phyloP scores from a whole-genome alignment of 1,140 invertebrate genomes.

The Capitella teleta region DNA sequence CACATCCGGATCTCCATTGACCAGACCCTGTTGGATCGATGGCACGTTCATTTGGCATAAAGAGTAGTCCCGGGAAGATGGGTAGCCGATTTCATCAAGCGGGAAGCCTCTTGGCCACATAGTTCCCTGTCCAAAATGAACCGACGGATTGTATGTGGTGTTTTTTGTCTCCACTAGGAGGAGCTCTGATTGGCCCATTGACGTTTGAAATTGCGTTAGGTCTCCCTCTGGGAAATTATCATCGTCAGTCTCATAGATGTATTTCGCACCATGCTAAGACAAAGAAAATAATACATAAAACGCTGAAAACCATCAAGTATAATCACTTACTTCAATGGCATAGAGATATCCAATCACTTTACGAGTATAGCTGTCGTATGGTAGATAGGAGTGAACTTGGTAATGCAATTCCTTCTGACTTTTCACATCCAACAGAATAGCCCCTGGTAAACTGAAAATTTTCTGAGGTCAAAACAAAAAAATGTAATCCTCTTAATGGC shows the following conservation, averaged over 20 bases:
- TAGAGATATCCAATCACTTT: conserved; percentile 23
- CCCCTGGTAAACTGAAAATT: conserved; percentile 9
- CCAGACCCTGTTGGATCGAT: conserved; percentile 31
- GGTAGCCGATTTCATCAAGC: conserved; percentile 18
- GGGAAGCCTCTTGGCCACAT: conserved; percentile 34
- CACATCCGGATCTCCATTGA: conserved; percentile 36
- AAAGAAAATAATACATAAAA: background rate
- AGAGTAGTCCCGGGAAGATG: conserved; percentile 5
- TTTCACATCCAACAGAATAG: conserved; percentile 16
- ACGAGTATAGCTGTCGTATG: conserved; percentile 18
- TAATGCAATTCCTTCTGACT: conserved; percentile 15
- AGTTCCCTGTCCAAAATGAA: conserved; percentile 27
- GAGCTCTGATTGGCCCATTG: background rate
- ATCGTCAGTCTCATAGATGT: conserved; percentile 37
- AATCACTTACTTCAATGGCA: conserved; percentile 16
- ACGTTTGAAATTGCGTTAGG: conserved; percentile 11
- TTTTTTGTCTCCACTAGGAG: conserved; percentile 7
- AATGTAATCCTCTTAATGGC: background rate
- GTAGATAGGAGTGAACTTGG: conserved; percentile 8
- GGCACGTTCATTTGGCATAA: conserved; percentile 13
- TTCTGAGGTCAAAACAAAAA: background rate
- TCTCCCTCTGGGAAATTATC: conserved; percentile 24
- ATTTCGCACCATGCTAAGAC: conserved; percentile 23
- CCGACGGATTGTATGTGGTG: conserved; percentile 24
- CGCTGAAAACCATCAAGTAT: no score